Evolutionary conservation across 2,888 invertebrate genomes (phyloP).

Genomic region (Peribatodes rhomboidaria): DNA sequence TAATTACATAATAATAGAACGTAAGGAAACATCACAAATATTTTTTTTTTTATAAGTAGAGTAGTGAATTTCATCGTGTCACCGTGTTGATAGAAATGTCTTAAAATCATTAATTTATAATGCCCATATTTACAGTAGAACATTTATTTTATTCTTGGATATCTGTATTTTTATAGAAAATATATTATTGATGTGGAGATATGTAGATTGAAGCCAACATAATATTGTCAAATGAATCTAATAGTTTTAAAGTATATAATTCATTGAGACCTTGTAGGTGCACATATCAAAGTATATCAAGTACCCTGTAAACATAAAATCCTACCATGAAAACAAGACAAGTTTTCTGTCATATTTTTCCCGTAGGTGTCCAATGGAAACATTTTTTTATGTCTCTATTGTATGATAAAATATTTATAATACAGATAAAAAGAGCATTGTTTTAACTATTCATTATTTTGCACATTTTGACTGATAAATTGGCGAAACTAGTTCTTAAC

Average conservation of each 20-base stretch:
- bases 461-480: too few relatives aligned
- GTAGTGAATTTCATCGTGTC: not conserved
- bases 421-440: too few relatives aligned
- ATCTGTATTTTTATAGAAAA: constrained; percentile 30
- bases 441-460: too few relatives aligned
- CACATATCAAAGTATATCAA: constrained; percentile 5
- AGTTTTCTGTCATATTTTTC: not conserved
- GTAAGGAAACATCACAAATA: not conserved
- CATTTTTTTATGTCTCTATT: too few relatives aligned
- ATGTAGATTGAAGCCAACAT: not conserved
- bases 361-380: not conserved
- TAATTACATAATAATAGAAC: not conserved
- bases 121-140: not conserved
- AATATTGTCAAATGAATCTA: not conserved
- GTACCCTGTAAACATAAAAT: not conserved
- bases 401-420: too few relatives aligned
- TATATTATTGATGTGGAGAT: not conserved
- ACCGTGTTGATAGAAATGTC: not conserved
- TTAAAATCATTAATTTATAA: not conserved
- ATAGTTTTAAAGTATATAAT: not conserved
- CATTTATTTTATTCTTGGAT: constrained; percentile 22
- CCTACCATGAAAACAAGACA: not conserved
- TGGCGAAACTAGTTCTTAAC: too few relatives aligned
- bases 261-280: not conserved
- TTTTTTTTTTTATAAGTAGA: not conserved